phyloP scores from a whole-genome alignment of 1,140 invertebrate genomes.

The Caerostris darwini region DNA sequence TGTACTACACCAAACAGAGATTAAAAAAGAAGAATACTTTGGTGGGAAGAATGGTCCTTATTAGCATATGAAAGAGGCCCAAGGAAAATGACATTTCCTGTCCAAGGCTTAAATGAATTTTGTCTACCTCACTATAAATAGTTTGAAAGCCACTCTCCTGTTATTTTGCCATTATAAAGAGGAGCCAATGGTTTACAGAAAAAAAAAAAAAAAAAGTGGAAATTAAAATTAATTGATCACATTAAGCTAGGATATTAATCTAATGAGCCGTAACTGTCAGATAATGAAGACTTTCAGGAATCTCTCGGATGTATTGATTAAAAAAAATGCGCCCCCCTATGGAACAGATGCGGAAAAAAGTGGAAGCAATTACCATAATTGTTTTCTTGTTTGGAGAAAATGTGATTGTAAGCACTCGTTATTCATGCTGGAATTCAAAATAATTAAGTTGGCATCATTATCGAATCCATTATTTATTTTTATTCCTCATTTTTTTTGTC shows the following conservation, averaged over 20 bases:
- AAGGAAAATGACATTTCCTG: background rate
- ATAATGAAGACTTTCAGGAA: background rate
- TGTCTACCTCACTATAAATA: background rate
- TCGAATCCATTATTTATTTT: too few relatives aligned
- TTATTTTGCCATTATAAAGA: background rate
- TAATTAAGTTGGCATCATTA: background rate
- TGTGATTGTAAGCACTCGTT: background rate
- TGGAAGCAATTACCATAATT: background rate
- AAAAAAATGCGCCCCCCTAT: background rate
- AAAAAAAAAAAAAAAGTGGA: too few relatives aligned
- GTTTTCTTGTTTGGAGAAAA: background rate
- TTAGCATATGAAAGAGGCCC: constrained; percentile 42
- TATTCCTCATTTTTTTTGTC: too few relatives aligned
- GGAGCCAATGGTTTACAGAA: background rate
- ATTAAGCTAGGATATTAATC: background rate
- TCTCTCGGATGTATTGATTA: background rate
- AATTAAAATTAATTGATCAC: background rate
- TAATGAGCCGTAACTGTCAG: background rate
- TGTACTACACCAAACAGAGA: background rate
- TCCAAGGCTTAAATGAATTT: background rate
- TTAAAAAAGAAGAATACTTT: constrained; percentile 24
- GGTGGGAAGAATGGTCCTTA: constrained; percentile 6
- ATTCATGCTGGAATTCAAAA: background rate
- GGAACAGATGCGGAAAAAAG: background rate
- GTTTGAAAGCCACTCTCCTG: background rate